A percentile compares a stretch with the other conserved stretches of the same genome.
These are phyloP conservation scores for Rhabdomys dilectus DNA, from an alignment of 2,113 vertebrate genomes.

Conservation along the genomic window DNA sequence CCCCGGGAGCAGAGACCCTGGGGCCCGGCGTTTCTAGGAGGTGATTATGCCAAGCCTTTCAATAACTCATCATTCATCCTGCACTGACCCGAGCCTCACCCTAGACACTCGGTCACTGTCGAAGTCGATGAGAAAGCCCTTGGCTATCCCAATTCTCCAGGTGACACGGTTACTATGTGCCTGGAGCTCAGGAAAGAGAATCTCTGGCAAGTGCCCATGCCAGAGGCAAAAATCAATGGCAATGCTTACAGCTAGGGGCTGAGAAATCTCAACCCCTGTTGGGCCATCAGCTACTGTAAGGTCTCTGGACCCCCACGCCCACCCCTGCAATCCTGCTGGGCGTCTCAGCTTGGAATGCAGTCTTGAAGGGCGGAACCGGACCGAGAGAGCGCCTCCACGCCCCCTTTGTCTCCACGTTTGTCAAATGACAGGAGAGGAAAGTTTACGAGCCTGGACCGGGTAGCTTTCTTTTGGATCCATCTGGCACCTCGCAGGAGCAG, in stretches of 20 bases:
- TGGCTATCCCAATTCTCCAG: slow-evolving; percentile 51
- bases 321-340: neutral
- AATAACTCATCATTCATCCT: slow-evolving; percentile 73
- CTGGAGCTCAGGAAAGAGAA: neutral
- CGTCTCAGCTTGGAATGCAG: slow-evolving; percentile 36
- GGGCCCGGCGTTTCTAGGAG: slow-evolving; percentile 5
- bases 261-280: slow-evolving; percentile 3
- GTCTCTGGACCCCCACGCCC: slow-evolving; percentile 12
- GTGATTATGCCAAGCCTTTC: slow-evolving; percentile 68
- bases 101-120: slow-evolving; percentile 6
- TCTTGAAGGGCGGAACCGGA: slow-evolving; percentile 56
- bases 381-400: slow-evolving; percentile 71
- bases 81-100: slow-evolving; percentile 69
- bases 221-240: slow-evolving; percentile 56
- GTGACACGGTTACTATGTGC: neutral
- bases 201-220: slow-evolving; percentile 57
- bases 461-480: slow-evolving; percentile 43
- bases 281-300: slow-evolving; percentile 62
- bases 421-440: slow-evolving; percentile 71
- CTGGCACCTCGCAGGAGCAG: slow-evolving; percentile 50
- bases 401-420: slow-evolving; percentile 79
- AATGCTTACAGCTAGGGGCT: neutral
- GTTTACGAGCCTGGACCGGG: slow-evolving; percentile 59
- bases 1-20: neutral
- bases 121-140: neutral